Conservation (phyloP, 1,140 invertebrate genomes). For the Aphaenogaster ashmeadi region DNA sequence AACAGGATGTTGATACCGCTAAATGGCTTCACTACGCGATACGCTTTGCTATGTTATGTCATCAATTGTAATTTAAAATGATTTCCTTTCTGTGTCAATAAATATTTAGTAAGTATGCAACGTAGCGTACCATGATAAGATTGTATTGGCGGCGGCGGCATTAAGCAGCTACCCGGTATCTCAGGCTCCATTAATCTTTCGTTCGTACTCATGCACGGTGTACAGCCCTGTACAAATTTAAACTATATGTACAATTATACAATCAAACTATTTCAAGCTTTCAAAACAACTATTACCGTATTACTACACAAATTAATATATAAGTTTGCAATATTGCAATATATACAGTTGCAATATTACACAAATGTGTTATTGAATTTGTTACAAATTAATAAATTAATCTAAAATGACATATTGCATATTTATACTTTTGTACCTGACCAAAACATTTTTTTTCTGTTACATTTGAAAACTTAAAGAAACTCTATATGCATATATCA, state of each 20-base stretch:
- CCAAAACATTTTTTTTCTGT: not conserved
- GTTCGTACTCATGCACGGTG: constrained; percentile 82
- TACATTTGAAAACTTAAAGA: not conserved
- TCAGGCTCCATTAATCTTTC: constrained; percentile 83
- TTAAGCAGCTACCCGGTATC: constrained; percentile 80
- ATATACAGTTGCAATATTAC: not conserved
- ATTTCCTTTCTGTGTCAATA: not conserved
- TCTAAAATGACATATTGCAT: not conserved
- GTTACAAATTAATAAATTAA: constrained; percentile 23
- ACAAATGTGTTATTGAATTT: not conserved
- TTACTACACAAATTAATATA: not conserved
- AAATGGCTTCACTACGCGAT: not conserved
- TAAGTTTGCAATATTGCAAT: not conserved
- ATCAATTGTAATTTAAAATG: constrained; percentile 3
- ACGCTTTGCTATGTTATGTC: not conserved
- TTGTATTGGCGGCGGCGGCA: constrained; percentile 84
- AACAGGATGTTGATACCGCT: not conserved
- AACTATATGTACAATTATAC: constrained; percentile 31
- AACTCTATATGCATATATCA: not conserved
- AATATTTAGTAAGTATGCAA: not conserved
- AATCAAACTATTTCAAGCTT: not conserved
- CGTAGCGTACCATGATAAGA: constrained; percentile 82
- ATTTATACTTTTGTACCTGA: too few species aligned
- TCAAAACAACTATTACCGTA: not conserved
- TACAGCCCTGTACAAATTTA: constrained; percentile 79